Evolutionary conservation across 2,113 vertebrate species (phyloP), one percentile per base, ranked within the genome.

Genomic region (Podiceps cristatus): DNA sequence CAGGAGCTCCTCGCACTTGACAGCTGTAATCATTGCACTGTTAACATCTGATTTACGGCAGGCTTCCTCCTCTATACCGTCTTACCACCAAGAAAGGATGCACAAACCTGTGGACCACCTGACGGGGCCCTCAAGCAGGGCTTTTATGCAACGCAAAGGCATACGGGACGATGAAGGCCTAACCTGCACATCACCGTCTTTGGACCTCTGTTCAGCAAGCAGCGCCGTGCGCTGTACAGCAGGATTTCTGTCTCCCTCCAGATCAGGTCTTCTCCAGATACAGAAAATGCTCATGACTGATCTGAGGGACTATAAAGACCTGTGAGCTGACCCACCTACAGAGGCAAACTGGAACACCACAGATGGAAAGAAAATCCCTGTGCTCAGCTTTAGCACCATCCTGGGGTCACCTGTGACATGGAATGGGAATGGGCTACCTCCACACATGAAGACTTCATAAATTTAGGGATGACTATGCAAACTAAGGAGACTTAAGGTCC

Each of bases 41-140:
- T 4, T 33, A 28, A 10, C 2, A 4, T 3, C 0, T 13, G 33
- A 49, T 35, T n/a, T 62, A 4, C 0, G 22, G 75, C 75, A 28
- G 53, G 53, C 29, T 66, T 35, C 45, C 63, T 76, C 63, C 68
- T 29, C 49, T 9, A 3, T 9, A 13, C 14, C 2, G 2, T 28
- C 53, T 20, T 25, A 25, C 44, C 52, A 33, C 63, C 13, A 8
- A 29, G 40, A 14, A 14, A 42, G 10, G 77, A 50, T 2, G 29
- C n/a, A 40, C 59, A 28, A 10, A 33, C 20, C 35, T 5, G 5
- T 4, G 13, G 33, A 3, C 15, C n/a, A 12, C 8, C 60, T 4
- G 15, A 18, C 10, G n/a, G 50, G 1, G 56, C 19, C 71, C 79
- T 59, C 23, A 3, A 11, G 25, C 25, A 73, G 50, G 56, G 76